These are phyloP conservation scores for Crotalus adamanteus DNA, from an alignment of 2,797 vertebrate genomes.

Conservation along the genomic window DNA sequence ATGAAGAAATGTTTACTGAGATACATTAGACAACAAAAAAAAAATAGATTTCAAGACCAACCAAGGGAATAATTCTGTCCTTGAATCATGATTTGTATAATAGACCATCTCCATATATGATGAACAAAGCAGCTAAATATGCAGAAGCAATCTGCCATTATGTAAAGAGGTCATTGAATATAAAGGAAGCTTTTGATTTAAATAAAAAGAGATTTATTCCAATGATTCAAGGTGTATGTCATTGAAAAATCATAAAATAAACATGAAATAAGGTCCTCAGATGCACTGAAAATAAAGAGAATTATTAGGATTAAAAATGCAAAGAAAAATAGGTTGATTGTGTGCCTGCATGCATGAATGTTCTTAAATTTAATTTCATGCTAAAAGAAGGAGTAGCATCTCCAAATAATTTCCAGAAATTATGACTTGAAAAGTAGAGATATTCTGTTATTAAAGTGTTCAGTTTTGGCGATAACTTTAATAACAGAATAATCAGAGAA, in stretches of 20 bases:
- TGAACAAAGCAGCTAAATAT: slow-evolving; percentile 65
- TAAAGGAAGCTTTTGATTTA: slow-evolving; percentile 75
- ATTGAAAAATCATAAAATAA: slow-evolving; percentile 41
- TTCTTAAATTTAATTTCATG: not conserved
- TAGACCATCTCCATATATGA: slow-evolving; percentile 57
- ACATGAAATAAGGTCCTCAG: slow-evolving; percentile 35
- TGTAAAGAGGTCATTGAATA: slow-evolving; percentile 70
- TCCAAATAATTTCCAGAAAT: not conserved
- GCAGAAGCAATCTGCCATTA: slow-evolving; percentile 61
- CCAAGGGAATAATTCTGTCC: slow-evolving; percentile 58
- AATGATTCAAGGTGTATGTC: slow-evolving; percentile 35
- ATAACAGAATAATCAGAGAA: too few relatives aligned
- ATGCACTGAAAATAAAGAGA: slow-evolving; percentile 16
- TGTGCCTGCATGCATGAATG: not conserved
- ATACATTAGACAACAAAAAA: slow-evolving; percentile 34
- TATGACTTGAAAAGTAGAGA: not conserved
- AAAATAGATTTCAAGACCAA: slow-evolving; percentile 55
- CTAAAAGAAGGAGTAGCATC: not conserved
- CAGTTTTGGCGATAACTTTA: too few relatives aligned
- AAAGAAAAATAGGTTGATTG: slow-evolving; percentile 1
- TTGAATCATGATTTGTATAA: slow-evolving; percentile 57
- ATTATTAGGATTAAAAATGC: slow-evolving; percentile 10
- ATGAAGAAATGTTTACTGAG: slow-evolving; percentile 58
- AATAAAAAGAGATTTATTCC: slow-evolving; percentile 60
- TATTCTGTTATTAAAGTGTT: not conserved